phyloP scores from a whole-genome alignment of 2,797 vertebrate genomes.

The Arnoldichthys spilopterus region DNA sequence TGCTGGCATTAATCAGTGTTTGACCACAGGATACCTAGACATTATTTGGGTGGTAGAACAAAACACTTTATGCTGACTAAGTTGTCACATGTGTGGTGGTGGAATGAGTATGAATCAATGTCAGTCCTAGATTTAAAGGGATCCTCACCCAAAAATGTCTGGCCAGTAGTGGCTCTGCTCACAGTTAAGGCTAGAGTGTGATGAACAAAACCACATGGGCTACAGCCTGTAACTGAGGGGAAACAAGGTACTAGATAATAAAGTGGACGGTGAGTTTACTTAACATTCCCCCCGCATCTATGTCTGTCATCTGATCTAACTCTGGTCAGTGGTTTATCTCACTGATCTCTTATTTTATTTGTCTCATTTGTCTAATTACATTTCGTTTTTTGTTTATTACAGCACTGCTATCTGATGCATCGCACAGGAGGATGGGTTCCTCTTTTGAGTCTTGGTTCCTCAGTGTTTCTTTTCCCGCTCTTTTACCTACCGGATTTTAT shows the following conservation, averaged over 20 bases:
- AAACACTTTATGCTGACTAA: too few species aligned
- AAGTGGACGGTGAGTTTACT: neutral
- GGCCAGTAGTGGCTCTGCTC: too few species aligned
- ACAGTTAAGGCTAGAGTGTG: neutral
- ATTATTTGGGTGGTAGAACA: neutral
- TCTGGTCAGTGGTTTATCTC: neutral
- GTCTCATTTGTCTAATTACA: neutral
- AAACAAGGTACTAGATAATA: neutral
- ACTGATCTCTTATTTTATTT: neutral
- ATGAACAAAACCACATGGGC: neutral
- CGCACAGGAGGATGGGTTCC: neutral
- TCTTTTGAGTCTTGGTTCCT: neutral
- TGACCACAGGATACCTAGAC: too few species aligned
- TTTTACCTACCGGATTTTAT: too few species aligned
- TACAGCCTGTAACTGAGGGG: neutral
- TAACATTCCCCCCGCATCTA: neutral
- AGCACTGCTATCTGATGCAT: neutral
- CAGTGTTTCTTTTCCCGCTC: too few species aligned
- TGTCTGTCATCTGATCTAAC: neutral
- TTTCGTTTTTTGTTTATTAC: neutral
- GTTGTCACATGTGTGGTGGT: too few species aligned
- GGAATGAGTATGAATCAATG: neutral
- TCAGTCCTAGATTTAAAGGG: neutral
- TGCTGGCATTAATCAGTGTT: neutral
- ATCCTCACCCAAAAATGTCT: too few species aligned